Conservation (phyloP, 2,113 vertebrate genomes). For the Hystrix brachyura region DNA sequence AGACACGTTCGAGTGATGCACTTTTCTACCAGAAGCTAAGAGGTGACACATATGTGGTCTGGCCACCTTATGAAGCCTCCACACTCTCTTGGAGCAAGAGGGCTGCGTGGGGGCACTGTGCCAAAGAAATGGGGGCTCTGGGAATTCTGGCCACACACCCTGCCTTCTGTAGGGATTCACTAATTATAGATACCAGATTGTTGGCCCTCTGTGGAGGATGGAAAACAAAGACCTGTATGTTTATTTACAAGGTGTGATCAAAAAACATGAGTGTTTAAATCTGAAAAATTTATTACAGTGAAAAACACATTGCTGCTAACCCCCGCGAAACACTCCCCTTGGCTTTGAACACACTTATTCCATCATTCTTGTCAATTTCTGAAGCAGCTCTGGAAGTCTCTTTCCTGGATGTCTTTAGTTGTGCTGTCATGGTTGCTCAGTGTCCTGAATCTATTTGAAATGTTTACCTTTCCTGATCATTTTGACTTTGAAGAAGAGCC, state of each 20-base stretch:
- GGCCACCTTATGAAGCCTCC: rapidly evolving
- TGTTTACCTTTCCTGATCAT: not conserved
- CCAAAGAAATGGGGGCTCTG: not conserved
- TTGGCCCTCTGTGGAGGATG: too few relatives aligned
- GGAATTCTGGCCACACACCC: not conserved
- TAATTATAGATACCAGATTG: rapidly evolving
- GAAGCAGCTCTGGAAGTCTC: not conserved
- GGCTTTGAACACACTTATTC: not conserved
- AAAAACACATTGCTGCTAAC: not conserved
- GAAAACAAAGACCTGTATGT: rapidly evolving
- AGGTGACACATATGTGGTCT: rapidly evolving
- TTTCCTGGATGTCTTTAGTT: not conserved
- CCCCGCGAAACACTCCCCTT: not conserved
- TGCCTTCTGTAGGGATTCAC: not conserved
- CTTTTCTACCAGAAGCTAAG: not conserved
- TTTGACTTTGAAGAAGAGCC: not conserved
- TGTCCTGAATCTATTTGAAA: not conserved
- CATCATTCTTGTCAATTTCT: not conserved
- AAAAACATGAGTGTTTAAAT: not conserved
- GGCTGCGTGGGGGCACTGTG: not conserved
- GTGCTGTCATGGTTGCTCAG: not conserved
- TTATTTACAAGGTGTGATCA: not conserved
- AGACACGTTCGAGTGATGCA: rapidly evolving
- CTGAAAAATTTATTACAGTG: not conserved
- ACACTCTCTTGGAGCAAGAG: rapidly evolving